Evolutionary conservation across 1,140 invertebrate species (phyloP), one percentile per base, ranked within the genome.

Genomic region (Lysiphlebus fabarum): DNA sequence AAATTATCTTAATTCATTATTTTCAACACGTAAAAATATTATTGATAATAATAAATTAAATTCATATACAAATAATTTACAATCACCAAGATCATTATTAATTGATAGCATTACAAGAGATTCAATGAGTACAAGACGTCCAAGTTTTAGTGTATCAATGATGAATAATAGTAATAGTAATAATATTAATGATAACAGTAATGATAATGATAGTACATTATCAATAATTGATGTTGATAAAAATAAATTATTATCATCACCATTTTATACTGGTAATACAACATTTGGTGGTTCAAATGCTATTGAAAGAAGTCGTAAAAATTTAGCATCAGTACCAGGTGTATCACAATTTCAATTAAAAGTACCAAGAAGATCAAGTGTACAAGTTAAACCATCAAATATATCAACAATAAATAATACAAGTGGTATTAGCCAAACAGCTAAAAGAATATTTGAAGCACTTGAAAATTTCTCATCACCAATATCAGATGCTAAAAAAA

Each of bases 201-300:
- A 80, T 50, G 76, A 70, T 11, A 36, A 67, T 40, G 70, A 77
- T 6, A 72, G 17, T 26, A 26, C 17, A 1, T 26, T 26, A 26
- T 26, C 17, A 26, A 26, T 26, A 26, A 26, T 26, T 26, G 17
- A 26, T 26, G 4, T 26, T 26, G 17, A 70, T 56, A 61, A 64
- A 12, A 62, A 71, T 9, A 65, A 67, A 3, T 12, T 45, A 6
- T 61, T 77, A 17, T 67, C 70, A 4, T 88, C 91, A 9, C 87
- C 91, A 38, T 94, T 93, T 73, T 94, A 94, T 71, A 81, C 81
- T 63, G 90, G 90, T n/a, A 84, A 82, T 63, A 92, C 88, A 4
- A 86, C 83, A 45, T 94, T 88, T 76, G 91, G 92, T 34, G 91
- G 91, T 47, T 85, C 88, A 41, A 80, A 77, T 65, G 70, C 75